Base-by-base conservation (phyloP, 2,797 vertebrate species). In the Menidia menidia region DNA sequence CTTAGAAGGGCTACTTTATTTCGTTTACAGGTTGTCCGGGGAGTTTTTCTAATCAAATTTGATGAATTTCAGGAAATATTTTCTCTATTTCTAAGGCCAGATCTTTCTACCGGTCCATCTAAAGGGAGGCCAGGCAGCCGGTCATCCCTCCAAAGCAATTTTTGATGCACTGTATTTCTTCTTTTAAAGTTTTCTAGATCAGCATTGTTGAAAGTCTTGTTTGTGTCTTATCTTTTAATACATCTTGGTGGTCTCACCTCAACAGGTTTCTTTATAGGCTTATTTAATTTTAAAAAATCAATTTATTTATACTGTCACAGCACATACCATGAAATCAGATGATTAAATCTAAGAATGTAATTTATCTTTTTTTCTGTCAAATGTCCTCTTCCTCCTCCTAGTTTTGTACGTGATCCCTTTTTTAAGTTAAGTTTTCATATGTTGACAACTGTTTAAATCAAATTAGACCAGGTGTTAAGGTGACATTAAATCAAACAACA, bases 291-390 rank as follows among this genome's bases (percentile, higher is more conserved):
- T 94, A 93, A 84, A 86, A 93, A 84, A 86, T 68, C 84, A 86
- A 68, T 91, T 93, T 95, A 95, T 95, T 95, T 95, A 95, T 95
- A 90, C 88, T 72, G 82, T 90, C 90, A 91, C 86, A 89, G 89
- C 93, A 94, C 93, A 94, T 94, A 93, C 92, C 83, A 81, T 79
- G 79, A 90, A 91, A 90, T 86, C 82, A 84, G 76, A 87, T 75
- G 79, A 87, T 81, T 83, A 56, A 87, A 87, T 84, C 85, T 84
- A 87, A 92, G 88, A 92, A 92, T 93, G 90, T 95, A 93, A 93
- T 92, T 93, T 93, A 94, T 93, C 84, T 65, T 88, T 80, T 25
- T 73, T 54, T 85, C 86, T 85, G 75, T 92, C 77, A 75, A 78
- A 75, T 87, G 70, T 72, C 48, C 64, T 77, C 55, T 78, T 68